phyloP scores from a whole-genome alignment of 2,888 invertebrate genomes.

The Campoletis raptor region DNA sequence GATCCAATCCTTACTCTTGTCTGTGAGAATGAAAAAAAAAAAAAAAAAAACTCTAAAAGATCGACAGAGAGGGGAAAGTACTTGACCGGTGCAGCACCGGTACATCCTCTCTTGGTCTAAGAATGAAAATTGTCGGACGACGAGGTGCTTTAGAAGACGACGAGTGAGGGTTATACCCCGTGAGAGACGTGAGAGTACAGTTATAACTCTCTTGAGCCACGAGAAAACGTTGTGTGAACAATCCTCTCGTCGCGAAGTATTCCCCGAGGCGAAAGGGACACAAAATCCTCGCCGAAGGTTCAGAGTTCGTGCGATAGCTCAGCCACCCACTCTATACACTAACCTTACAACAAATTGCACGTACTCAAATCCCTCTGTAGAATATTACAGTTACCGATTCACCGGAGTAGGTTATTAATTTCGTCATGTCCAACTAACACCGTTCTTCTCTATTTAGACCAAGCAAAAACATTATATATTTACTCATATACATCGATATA shows the following conservation, averaged over 20 bases:
- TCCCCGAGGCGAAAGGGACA: slow-evolving; percentile 41
- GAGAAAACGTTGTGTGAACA: slow-evolving; percentile 49
- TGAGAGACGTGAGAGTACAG: slow-evolving; percentile 60
- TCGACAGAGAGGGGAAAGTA: slow-evolving; percentile 31
- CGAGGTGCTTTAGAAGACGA: slow-evolving; percentile 52
- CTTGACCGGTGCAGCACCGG: slow-evolving; percentile 62
- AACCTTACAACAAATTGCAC: slow-evolving; percentile 43
- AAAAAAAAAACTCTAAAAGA: neutral
- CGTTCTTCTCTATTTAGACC: slow-evolving; percentile 30
- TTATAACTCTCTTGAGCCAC: slow-evolving; percentile 58
- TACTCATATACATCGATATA: neutral
- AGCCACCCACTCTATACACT: slow-evolving; percentile 42
- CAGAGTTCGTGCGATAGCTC: slow-evolving; percentile 64
- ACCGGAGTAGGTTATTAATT: slow-evolving; percentile 67
- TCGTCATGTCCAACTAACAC: slow-evolving; percentile 62
- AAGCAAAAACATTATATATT: neutral
- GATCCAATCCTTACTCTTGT: neutral
- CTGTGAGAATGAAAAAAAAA: neutral
- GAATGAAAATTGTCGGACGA: slow-evolving; percentile 80
- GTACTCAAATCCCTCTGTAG: slow-evolving; percentile 24
- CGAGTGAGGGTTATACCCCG: slow-evolving; percentile 48
- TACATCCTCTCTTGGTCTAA: slow-evolving; percentile 66
- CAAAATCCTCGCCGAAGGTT: slow-evolving; percentile 58
- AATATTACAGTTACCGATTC: slow-evolving; percentile 61
- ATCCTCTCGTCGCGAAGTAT: slow-evolving; percentile 40